Conservation (phyloP, 2,888 invertebrate genomes). For the Epicampocera succincta region DNA sequence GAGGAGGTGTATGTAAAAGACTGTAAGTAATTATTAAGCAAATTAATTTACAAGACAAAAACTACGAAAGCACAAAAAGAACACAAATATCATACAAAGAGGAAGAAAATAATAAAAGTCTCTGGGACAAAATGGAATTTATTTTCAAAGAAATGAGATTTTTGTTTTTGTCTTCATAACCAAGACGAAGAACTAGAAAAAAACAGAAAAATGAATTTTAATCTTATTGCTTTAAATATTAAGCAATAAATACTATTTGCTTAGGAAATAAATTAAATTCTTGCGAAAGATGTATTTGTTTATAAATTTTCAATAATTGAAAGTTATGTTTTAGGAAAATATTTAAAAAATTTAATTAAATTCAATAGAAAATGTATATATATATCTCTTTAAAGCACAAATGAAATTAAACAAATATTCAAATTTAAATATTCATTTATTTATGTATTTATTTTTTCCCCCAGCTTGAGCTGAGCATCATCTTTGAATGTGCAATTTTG, state of each 20-base stretch:
- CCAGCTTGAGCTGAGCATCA: background rate
- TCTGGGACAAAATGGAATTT: background rate
- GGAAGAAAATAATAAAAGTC: background rate
- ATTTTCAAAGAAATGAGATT: background rate
- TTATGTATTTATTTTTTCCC: too few species aligned
- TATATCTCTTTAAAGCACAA: slow-evolving; percentile 31
- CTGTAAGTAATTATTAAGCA: slow-evolving; percentile 48
- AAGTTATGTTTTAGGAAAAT: background rate
- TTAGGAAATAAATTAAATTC: slow-evolving; percentile 4
- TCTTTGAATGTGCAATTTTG: background rate
- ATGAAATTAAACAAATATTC: slow-evolving; percentile 11
- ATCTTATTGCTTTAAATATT: background rate
- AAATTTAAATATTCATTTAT: slow-evolving; percentile 1
- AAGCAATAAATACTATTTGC: background rate
- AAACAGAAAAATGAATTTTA: background rate
- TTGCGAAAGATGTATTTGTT: slow-evolving; percentile 7
- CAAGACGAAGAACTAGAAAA: too few species aligned
- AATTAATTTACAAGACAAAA: slow-evolving; percentile 49
- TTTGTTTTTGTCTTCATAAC: background rate
- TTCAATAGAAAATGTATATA: slow-evolving; percentile 17
- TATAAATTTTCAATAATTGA: slow-evolving; percentile 23
- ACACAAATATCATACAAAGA: background rate
- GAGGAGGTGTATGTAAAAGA: slow-evolving; percentile 10
- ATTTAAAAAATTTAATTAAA: slow-evolving; percentile 36
- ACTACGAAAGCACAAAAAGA: background rate